These are phyloP conservation scores for Gila orcuttii DNA, from an alignment of 2,113 vertebrate species.

Conservation along the genomic window DNA sequence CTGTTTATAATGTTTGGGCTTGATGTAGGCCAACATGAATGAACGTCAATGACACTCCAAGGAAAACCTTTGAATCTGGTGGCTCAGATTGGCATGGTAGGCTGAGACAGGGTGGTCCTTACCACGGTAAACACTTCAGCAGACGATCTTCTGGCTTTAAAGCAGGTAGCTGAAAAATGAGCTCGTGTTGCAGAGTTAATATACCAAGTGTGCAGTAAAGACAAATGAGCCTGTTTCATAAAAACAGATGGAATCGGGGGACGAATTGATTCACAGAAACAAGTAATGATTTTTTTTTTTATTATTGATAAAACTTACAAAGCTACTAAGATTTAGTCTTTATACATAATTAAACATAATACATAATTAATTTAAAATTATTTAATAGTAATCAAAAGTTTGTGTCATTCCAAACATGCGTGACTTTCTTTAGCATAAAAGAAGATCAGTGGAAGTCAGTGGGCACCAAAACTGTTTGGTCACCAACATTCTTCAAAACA, in stretches of 20 bases:
- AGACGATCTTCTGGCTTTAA: not conserved
- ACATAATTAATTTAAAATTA: no score
- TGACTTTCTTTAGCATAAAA: no score
- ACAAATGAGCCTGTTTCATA: not conserved
- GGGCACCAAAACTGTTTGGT: no score
- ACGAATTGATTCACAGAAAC: not conserved
- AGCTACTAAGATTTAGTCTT: no score
- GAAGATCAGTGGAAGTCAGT: no score
- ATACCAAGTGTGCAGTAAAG: not conserved
- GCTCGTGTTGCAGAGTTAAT: not conserved
- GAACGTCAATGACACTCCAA: not conserved
- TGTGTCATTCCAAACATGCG: no score
- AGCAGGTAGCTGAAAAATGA: not conserved
- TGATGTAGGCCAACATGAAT: slow-evolving; percentile 11
- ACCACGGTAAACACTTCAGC: not conserved
- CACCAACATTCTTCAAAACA: no score
- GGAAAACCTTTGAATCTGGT: not conserved
- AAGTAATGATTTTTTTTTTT: no score
- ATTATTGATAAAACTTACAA: no score
- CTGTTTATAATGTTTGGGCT: slow-evolving; percentile 17
- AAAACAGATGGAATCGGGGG: not conserved
- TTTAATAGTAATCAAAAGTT: no score
- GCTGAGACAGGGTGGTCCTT: slow-evolving; percentile 1
- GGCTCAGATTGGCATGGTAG: not conserved
- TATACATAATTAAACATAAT: no score